phyloP scores from a whole-genome alignment of 2,797 vertebrate genomes.

The Acanthurus lineatus region DNA sequence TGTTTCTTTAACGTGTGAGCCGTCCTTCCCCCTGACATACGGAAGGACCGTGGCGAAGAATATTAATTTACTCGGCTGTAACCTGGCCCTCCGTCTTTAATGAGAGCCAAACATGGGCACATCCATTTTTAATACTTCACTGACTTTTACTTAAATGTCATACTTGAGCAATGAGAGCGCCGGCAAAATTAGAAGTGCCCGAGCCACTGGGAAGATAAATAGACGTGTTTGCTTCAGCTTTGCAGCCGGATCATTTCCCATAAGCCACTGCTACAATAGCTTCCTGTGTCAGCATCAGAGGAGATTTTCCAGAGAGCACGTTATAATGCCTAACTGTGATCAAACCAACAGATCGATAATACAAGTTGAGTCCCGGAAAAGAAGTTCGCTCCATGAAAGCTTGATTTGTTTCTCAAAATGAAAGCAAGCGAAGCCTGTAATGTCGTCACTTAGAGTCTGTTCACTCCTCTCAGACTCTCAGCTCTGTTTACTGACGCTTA shows the following conservation, averaged over 20 bases:
- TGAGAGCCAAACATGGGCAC: slow-evolving; percentile 49
- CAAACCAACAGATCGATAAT: slow-evolving; percentile 32
- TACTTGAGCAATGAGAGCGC: slow-evolving; percentile 34
- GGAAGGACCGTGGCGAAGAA: slow-evolving; percentile 31
- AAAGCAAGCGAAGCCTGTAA: not conserved
- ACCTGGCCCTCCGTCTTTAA: slow-evolving; percentile 47
- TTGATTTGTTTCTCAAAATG: slow-evolving; percentile 28
- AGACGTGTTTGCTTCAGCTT: slow-evolving; percentile 38
- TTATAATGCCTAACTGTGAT: slow-evolving; percentile 32
- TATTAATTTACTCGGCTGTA: slow-evolving; percentile 52
- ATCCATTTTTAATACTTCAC: slow-evolving; percentile 68
- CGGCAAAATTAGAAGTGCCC: slow-evolving; percentile 28
- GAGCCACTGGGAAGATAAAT: slow-evolving; percentile 51
- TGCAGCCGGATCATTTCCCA: slow-evolving; percentile 31
- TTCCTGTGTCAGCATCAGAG: slow-evolving; percentile 19
- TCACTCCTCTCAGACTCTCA: not conserved
- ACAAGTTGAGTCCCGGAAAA: slow-evolving; percentile 12
- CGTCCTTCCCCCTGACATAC: slow-evolving; percentile 43
- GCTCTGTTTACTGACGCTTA: too few relatives aligned
- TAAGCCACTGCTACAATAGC: not conserved
- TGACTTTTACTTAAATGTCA: slow-evolving; percentile 75
- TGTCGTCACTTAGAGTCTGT: not conserved
- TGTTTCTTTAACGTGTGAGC: slow-evolving; percentile 31
- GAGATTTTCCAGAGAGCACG: slow-evolving; percentile 29
- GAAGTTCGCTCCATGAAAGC: slow-evolving; percentile 7